Conservation (phyloP, 1,140 invertebrate genomes). For the Trichonephila inaurata region DNA sequence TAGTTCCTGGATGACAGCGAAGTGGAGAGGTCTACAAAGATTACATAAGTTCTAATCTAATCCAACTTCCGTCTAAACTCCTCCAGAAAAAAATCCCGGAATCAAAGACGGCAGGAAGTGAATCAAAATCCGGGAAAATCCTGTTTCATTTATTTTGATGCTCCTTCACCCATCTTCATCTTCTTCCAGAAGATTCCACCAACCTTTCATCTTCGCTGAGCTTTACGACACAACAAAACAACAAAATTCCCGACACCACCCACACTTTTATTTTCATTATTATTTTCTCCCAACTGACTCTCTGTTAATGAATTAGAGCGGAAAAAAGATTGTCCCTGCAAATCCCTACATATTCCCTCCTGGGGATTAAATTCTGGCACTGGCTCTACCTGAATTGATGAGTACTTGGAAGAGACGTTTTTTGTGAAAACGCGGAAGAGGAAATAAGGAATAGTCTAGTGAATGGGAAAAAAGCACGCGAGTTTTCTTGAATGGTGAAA, state of each 20-base stretch:
- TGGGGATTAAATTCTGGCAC: slow-evolving; percentile 57
- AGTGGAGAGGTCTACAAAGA: background rate
- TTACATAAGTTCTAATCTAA: slow-evolving; percentile 31
- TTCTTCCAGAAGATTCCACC: background rate
- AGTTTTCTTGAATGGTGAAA: background rate
- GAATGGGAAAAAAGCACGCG: background rate
- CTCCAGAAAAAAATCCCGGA: slow-evolving; percentile 7
- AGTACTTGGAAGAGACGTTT: background rate
- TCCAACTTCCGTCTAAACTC: background rate
- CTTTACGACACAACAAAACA: slow-evolving; percentile 1
- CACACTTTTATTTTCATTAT: background rate
- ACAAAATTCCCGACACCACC: background rate
- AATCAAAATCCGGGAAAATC: slow-evolving; percentile 55
- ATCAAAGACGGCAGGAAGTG: slow-evolving; percentile 32
- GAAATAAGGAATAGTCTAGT: background rate
- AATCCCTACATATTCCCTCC: slow-evolving; percentile 47
- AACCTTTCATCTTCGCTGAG: background rate
- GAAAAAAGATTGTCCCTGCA: slow-evolving; percentile 42
- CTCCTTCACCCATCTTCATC: slow-evolving; percentile 26
- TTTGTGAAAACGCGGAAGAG: background rate
- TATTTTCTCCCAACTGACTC: background rate
- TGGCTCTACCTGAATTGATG: slow-evolving; percentile 44
- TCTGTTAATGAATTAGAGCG: slow-evolving; percentile 64
- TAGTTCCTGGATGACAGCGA: background rate
- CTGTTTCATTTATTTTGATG: slow-evolving; percentile 61